A percentile compares a stretch with the other conserved stretches of the same genome.
Evolutionary conservation across 2,797 vertebrate species (phyloP).

Genomic region (Hylomyscus alleni): DNA sequence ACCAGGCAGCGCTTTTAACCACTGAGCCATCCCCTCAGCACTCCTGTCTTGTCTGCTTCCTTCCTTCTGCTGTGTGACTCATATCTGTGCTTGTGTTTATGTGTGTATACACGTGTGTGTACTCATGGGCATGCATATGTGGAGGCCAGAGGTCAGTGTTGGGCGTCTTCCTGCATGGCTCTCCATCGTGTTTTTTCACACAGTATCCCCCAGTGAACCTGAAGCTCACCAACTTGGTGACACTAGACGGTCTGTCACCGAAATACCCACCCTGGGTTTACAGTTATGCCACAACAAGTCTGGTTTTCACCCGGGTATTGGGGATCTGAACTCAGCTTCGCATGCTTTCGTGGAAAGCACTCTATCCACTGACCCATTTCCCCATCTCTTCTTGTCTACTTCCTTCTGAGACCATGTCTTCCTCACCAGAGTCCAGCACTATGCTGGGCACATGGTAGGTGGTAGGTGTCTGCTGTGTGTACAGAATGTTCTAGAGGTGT

Average conservation of each 20-base stretch:
- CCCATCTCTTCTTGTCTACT: not conserved
- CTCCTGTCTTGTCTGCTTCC: constrained; percentile 4
- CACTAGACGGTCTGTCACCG: not conserved
- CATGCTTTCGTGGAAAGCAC: not conserved
- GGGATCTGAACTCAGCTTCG: too few species aligned
- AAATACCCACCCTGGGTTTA: not conserved
- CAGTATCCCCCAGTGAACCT: not conserved
- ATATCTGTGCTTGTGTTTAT: not conserved
- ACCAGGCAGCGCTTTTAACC: too few species aligned
- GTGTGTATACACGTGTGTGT: not conserved
- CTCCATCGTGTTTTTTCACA: not conserved
- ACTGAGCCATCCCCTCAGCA: too few species aligned
- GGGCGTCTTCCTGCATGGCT: not conserved
- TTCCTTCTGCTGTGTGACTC: not conserved
- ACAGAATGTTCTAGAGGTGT: not conserved
- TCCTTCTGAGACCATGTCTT: constrained; percentile 36
- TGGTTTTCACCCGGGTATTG: not conserved
- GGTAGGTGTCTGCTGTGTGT: constrained; percentile 23
- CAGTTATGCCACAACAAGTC: not conserved
- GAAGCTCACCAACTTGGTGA: not conserved
- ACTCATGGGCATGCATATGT: not conserved
- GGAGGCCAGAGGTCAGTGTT: too few species aligned
- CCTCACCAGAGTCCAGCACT: not conserved
- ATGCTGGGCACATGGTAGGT: not conserved
- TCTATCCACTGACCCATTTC: not conserved